These are phyloP conservation scores for Pelobates cultripes DNA, from an alignment of 2,797 vertebrate genomes.

Conservation along the genomic window DNA sequence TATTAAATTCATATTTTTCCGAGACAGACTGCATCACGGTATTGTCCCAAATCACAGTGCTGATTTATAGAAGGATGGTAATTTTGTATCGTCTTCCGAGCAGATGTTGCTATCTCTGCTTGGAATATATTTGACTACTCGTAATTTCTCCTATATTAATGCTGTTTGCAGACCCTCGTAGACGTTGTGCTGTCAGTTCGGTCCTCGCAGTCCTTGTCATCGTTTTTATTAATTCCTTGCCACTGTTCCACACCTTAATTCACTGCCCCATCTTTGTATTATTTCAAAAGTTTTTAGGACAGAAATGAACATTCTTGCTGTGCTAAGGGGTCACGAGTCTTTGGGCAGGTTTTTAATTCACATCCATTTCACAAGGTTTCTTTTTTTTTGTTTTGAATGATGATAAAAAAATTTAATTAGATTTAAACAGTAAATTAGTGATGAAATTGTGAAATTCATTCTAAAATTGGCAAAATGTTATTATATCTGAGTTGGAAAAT, in stretches of 20 bases:
- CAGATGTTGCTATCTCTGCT: conserved; percentile 6
- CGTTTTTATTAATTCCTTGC: background rate
- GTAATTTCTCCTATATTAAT: conserved; percentile 17
- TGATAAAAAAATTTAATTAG: too few species aligned
- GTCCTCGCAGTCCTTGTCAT: background rate
- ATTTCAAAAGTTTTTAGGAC: background rate
- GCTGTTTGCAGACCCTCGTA: background rate
- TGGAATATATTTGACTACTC: conserved; percentile 9
- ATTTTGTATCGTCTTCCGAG: conserved; percentile 23
- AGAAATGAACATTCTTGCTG: background rate
- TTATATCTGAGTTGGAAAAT: too few species aligned
- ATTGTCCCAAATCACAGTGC: conserved; percentile 45
- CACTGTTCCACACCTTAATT: background rate
- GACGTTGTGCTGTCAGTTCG: too few species aligned
- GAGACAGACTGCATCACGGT: conserved; percentile 20
- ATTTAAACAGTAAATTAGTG: too few species aligned
- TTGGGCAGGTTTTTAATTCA: too few species aligned
- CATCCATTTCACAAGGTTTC: too few species aligned
- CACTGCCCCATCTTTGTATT: background rate
- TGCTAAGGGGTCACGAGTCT: too few species aligned
- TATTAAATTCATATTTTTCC: conserved; percentile 43
- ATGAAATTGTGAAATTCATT: too few species aligned
- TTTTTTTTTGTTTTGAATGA: too few species aligned
- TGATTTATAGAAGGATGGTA: conserved; percentile 46
- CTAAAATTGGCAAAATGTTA: too few species aligned